Evolutionary conservation across 2,888 invertebrate species (phyloP), one percentile per base, ranked within the genome.

Genomic region (Noctua comes): DNA sequence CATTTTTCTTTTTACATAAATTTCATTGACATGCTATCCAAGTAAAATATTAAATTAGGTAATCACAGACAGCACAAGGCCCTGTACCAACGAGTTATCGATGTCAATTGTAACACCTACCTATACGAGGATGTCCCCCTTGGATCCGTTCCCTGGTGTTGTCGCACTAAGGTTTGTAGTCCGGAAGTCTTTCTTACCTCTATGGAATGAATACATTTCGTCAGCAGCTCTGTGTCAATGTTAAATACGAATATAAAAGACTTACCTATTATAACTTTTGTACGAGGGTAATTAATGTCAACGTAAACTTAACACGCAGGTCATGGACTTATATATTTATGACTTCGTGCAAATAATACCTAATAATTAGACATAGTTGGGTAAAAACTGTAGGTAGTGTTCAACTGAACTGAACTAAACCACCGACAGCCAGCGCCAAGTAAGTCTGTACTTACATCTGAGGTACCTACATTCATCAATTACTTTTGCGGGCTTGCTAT

Each of bases 171-270:
- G 46, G 51, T 72, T 80, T 48, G 54, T 57, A 16, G 62, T 27
- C 31, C 54, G 79, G 72, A 79, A 54, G 46, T 31, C 10, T 77
- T 79, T 43, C 10, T 77, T 79, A 62, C 70, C 36, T 80, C 54
- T 40, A 51, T 27, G 21, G 24, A 54, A 27, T 46, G 13, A 79
- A 64, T 36, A 54, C 36, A 51, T 80, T 36, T 54, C 5, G 36
- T 16, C 21, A 54, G 43, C 24, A 64, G 62, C n/a, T 77, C 51
- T 64, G 76, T 31, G 27, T 40, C 21, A 24, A 51, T 64, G 51
- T 31, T 43, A 24, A 31, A 64, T 31, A 62, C 16, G 59, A 51
- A 31, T 62, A 1, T 10, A 40, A 13, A 57, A 31, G 31, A 40
- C 21, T 62, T 36, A 36, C 36, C 36, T 36, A 13, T 24, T 24